These are phyloP conservation scores for Drosophila anomalata DNA, from an alignment of 2,888 invertebrate genomes.

Conservation along the genomic window DNA sequence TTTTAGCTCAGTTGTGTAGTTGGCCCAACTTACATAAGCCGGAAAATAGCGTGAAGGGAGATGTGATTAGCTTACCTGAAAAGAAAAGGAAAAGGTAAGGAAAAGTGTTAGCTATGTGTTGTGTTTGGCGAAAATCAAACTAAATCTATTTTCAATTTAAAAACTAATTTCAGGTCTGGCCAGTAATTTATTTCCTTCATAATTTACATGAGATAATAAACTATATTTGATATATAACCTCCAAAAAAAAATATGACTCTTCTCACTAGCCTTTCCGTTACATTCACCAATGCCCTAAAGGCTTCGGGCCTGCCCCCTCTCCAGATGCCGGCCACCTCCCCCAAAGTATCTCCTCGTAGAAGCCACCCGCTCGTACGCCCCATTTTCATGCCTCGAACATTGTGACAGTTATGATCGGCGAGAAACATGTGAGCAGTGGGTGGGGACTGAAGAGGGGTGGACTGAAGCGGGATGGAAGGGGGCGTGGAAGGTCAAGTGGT, in stretches of 20 bases:
- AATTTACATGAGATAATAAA: background rate
- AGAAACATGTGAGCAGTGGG: slow-evolving; percentile 22
- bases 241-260: background rate
- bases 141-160: slow-evolving; percentile 1
- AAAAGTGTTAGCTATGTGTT: background rate
- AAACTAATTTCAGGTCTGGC: background rate
- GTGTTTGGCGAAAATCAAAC: background rate
- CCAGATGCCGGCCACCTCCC: slow-evolving; percentile 3
- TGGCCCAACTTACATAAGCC: slow-evolving; percentile 63
- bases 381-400: slow-evolving; percentile 44
- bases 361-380: slow-evolving; percentile 47
- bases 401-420: slow-evolving; percentile 49
- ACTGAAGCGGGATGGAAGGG: slow-evolving; percentile 9
- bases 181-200: background rate
- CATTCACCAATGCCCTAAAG: slow-evolving; percentile 32
- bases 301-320: slow-evolving; percentile 10
- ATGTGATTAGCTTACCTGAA: slow-evolving; percentile 48
- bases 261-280: slow-evolving; percentile 19
- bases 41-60: slow-evolving; percentile 14
- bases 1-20: slow-evolving; percentile 27
- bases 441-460: slow-evolving; percentile 8
- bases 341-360: slow-evolving; percentile 1
- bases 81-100: slow-evolving; percentile 25
- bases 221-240: background rate
- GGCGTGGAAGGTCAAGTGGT: slow-evolving; percentile 67